Evolutionary conservation across 2,888 invertebrate genomes (phyloP).

Genomic region (Microdon myrmicae): DNA sequence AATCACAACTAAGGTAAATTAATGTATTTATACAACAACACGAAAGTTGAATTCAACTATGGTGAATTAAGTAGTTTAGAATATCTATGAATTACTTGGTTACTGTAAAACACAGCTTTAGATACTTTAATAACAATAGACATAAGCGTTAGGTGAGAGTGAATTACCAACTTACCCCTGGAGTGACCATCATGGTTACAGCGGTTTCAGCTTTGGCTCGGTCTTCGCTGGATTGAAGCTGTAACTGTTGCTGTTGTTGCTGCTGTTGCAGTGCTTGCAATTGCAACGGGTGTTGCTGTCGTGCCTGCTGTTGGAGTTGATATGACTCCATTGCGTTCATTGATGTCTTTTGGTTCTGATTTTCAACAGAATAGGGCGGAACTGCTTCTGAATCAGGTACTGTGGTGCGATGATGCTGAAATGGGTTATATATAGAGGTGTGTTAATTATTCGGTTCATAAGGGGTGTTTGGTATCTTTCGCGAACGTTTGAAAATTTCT

Average conservation of each 20-base stretch:
- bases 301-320: slow-evolving; percentile 61
- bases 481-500: neutral
- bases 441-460: slow-evolving; percentile 10
- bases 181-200: slow-evolving; percentile 67
- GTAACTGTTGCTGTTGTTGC: slow-evolving; percentile 24
- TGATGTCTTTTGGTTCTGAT: slow-evolving; percentile 62
- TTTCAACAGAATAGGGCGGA: slow-evolving; percentile 65
- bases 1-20: slow-evolving; percentile 38
- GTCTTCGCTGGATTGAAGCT: slow-evolving; percentile 29
- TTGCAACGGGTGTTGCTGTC: slow-evolving; percentile 55
- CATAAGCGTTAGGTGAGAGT: neutral
- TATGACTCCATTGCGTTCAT: slow-evolving; percentile 66
- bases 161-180: slow-evolving; percentile 63
- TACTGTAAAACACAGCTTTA: slow-evolving; percentile 19
- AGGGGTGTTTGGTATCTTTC: slow-evolving; percentile 3
- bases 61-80: slow-evolving; percentile 39
- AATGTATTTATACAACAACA: slow-evolving; percentile 36
- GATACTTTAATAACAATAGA: neutral
- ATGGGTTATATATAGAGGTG: slow-evolving; percentile 1
- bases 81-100: slow-evolving; percentile 17
- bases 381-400: slow-evolving; percentile 65
- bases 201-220: slow-evolving; percentile 53
- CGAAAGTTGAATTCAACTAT: slow-evolving; percentile 45
- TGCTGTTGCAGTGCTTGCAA: slow-evolving; percentile 55
- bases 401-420: slow-evolving; percentile 59